Conservation (phyloP, 2,888 invertebrate species). For the Limnephilus lunatus region DNA sequence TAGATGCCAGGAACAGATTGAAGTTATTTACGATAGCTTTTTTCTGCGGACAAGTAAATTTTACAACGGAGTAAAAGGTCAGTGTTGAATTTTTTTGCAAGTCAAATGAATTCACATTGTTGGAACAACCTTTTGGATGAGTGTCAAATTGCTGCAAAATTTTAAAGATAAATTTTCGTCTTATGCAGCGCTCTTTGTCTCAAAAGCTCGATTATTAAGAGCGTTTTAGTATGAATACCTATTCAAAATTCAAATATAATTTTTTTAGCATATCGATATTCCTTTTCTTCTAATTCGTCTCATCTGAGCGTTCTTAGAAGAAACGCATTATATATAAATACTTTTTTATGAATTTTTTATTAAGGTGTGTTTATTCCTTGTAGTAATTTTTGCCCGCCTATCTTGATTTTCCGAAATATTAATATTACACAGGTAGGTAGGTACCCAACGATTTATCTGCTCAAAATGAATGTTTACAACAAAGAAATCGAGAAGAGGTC, state of each 20-base stretch:
- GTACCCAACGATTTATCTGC: too few species aligned
- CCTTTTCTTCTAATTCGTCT: not conserved
- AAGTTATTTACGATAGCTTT: conserved; percentile 16
- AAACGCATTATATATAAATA: not conserved
- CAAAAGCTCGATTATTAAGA: not conserved
- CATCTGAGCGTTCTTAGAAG: not conserved
- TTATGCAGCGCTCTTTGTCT: conserved; percentile 20
- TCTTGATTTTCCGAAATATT: not conserved
- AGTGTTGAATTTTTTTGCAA: not conserved
- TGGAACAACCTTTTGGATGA: not conserved
- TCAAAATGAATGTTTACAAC: too few species aligned
- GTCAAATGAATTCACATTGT: not conserved
- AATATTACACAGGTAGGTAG: too few species aligned
- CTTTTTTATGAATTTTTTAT: not conserved
- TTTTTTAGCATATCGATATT: not conserved
- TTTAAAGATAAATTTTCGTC: not conserved
- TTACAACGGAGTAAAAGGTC: not conserved
- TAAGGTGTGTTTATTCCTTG: not conserved
- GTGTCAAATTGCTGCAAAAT: not conserved
- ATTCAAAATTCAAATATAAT: too few species aligned
- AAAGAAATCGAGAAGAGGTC: too few species aligned
- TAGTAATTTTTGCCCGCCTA: not conserved
- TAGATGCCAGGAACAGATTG: conserved; percentile 6
- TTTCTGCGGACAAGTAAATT: not conserved
- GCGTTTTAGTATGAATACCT: too few species aligned